A percentile compares a stretch with the other conserved stretches of the same genome.
Conservation (phyloP, 1,140 invertebrate species). For the Hyles euphorbiae region DNA sequence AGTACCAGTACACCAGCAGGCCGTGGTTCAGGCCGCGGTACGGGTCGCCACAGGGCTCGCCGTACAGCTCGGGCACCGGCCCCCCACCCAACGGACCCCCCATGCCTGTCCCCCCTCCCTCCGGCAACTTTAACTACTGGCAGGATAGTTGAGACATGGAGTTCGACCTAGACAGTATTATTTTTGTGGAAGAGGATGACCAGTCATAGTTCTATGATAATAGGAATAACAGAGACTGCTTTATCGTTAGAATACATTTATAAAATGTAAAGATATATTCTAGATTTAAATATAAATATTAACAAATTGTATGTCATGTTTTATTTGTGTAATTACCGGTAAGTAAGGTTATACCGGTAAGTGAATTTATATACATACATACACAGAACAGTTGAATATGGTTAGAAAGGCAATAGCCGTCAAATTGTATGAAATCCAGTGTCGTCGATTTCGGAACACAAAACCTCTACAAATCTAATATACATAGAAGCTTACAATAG, state of each 20-base stretch:
- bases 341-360: neutral
- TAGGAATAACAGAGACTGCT: slow-evolving; percentile 47
- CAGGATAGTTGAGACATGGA: slow-evolving; percentile 56
- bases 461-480: too few relatives aligned
- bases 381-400: too few relatives aligned
- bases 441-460: too few relatives aligned
- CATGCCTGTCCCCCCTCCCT: slow-evolving; percentile 50
- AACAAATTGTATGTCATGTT: slow-evolving; percentile 12
- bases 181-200: slow-evolving; percentile 13
- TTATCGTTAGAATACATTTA: slow-evolving; percentile 55
- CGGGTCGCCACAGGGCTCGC: slow-evolving; percentile 56
- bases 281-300: slow-evolving; percentile 19
- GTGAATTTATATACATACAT: too few relatives aligned
- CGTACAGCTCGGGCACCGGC: slow-evolving; percentile 43
- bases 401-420: too few relatives aligned
- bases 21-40: slow-evolving; percentile 63
- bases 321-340: slow-evolving; percentile 4
- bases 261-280: slow-evolving; percentile 53
- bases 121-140: slow-evolving; percentile 64
- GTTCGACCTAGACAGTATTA: slow-evolving; percentile 31
- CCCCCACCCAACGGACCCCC: slow-evolving; percentile 43
- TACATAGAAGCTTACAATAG: too few relatives aligned
- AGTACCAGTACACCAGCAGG: slow-evolving; percentile 58
- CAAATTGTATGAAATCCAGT: too few relatives aligned
- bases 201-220: slow-evolving; percentile 12